These are phyloP conservation scores for Anthrax anthrax DNA, from an alignment of 2,888 invertebrate genomes.

Conservation along the genomic window DNA sequence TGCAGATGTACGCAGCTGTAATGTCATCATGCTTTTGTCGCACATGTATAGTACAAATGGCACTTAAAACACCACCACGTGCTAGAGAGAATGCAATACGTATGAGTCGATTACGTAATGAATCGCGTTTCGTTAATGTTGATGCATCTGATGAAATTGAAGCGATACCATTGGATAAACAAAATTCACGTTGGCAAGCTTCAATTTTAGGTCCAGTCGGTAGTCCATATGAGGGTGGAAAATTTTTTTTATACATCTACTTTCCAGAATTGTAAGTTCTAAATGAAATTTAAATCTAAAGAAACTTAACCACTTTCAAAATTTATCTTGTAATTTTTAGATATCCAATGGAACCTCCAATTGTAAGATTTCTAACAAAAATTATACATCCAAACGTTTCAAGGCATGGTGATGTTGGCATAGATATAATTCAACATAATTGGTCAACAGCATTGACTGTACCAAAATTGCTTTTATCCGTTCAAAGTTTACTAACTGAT, in stretches of 20 bases:
- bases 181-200: slow-evolving; percentile 73
- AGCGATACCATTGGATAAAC: slow-evolving; percentile 32
- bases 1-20: slow-evolving; percentile 48
- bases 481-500: slow-evolving; percentile 78
- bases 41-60: slow-evolving; percentile 76
- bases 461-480: slow-evolving; percentile 74
- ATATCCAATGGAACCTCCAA: slow-evolving; percentile 85
- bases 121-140: slow-evolving; percentile 39
- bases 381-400: slow-evolving; percentile 92
- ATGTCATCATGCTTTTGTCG: slow-evolving; percentile 75
- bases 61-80: slow-evolving; percentile 49
- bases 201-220: slow-evolving; percentile 82
- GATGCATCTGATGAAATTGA: slow-evolving; percentile 34
- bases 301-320: not conserved
- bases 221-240: slow-evolving; percentile 87
- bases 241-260: slow-evolving; percentile 81
- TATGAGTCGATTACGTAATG: slow-evolving; percentile 61
- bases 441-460: slow-evolving; percentile 91
- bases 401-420: slow-evolving; percentile 87
- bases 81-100: slow-evolving; percentile 71
- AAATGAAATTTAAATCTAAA: not conserved
- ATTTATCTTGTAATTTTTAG: slow-evolving; percentile 23
- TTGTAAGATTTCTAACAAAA: slow-evolving; percentile 81
- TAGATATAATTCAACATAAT: slow-evolving; percentile 90
- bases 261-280: slow-evolving; percentile 58